Evolutionary conservation across 2,888 invertebrate genomes (phyloP), one percentile per base, ranked within the genome.

Genomic region (Clistopyga incitator): DNA sequence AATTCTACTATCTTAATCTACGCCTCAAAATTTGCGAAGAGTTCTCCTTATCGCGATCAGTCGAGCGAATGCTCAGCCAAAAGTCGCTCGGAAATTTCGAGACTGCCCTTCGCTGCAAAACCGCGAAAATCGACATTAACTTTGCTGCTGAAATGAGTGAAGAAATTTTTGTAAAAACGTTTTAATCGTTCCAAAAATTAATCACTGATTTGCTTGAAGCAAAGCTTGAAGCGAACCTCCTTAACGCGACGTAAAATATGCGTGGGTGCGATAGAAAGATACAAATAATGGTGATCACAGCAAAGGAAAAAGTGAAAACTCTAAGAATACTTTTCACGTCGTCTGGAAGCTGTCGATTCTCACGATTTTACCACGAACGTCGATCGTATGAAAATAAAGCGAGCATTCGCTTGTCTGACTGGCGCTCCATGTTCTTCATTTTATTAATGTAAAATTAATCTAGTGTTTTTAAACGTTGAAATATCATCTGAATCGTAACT

Each of bases 1-100:
- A 71, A 72, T 72, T 67, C 72, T 29, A 79, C 54, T 47, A 61
- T 52, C 4, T 13, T 38, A 79, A 11, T 71, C 52, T 52, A 64
- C 18, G 47, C 38, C 25, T 45, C 25, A 6, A 23, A 25, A 25
- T 47, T 6, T 6, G n/a, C 25, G 4, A 6, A 42, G 6, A 47
- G 0, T 64, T 42, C 4, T 20, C n/a, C 3, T 10, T 11, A 64
- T 34, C 18, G n/a, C n/a, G 8, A 15, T 6, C 59, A 29, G 25
- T 29, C 59, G n/a, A 59, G 20, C 23, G 13, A 10, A 54, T n/a
- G n/a, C 59, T 15, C 56, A 4, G 25, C 56, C 6, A 23, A 54
- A 54, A 23, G 11, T 54, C 13, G 10, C 20, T 23, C 11, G 11
- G 23, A 54, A 54, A 54, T 20, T 23, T 54, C 0, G 23, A 54